Percentiles rank a stretch among this genome's conserved stretches.
phyloP scores from a whole-genome alignment of 2,797 vertebrate species.

The Lithobates sylvaticus region DNA sequence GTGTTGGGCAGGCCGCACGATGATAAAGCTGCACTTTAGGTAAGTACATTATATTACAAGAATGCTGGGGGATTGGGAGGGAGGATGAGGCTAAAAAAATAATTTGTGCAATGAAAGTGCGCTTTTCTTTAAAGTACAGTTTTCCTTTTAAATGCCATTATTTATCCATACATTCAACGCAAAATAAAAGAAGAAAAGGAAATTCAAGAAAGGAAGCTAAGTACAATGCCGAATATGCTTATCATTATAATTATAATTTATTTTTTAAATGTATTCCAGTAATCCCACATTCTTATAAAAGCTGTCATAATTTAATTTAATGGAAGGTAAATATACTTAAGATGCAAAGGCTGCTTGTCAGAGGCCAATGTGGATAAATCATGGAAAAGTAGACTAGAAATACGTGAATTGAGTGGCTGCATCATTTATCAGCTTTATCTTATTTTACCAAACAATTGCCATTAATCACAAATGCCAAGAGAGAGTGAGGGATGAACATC shows the following conservation, averaged over 20 bases:
- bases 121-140: too few relatives aligned
- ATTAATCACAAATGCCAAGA: slow-evolving; percentile 50
- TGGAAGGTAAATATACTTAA: slow-evolving; percentile 44
- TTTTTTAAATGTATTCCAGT: slow-evolving; percentile 26
- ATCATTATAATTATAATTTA: background rate
- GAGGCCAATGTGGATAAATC: slow-evolving; percentile 48
- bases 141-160: background rate
- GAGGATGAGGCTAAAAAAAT: background rate
- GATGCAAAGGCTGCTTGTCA: slow-evolving; percentile 46
- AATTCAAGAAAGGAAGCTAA: background rate
- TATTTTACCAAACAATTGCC: slow-evolving; percentile 57
- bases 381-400: slow-evolving; percentile 48
- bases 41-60: too few relatives aligned
- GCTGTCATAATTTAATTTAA: slow-evolving; percentile 46
- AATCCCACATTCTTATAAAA: slow-evolving; percentile 31
- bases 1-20: too few relatives aligned
- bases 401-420: slow-evolving; percentile 50
- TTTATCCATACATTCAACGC: background rate
- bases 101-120: background rate
- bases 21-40: too few relatives aligned
- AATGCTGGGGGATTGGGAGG: too few relatives aligned
- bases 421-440: slow-evolving; percentile 58
- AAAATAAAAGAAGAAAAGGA: background rate
- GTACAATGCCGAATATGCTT: background rate
- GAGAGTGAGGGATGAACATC: slow-evolving; percentile 35